Evolutionary conservation across 2,888 invertebrate genomes (phyloP), one percentile per base, ranked within the genome.

Genomic region (Achlya flavicornis): DNA sequence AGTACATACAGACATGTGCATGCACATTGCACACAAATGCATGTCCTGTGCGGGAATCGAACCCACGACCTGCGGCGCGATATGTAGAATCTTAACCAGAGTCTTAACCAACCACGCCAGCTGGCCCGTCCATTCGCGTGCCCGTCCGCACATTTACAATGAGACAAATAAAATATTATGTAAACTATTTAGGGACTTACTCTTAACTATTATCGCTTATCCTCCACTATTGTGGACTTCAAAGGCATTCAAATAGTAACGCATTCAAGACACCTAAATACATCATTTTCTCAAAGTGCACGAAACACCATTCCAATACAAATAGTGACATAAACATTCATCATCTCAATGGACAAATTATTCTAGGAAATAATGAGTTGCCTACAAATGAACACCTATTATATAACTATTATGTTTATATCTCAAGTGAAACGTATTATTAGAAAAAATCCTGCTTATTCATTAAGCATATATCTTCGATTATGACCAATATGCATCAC

Each of bases 291-390:
- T 84, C 82, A 83, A 82, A 87, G 76, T 78, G 83, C 67, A 73
- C 83, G 87, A 85, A 87, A 85, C 84, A 81, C 82, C 77, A 71
- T 72, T 76, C 78, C 80, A 83, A 79, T 80, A 81, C 79, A 79
- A 79, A 73, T 79, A 78, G 77, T 78, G 78, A 79, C 83, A 79
- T 38, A 81, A 78, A 81, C 71, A 81, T 85, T 78, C 76, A 83
- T 86, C 83, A 87, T 83, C 81, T 83, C 83, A 85, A 83, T 87
- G 76, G 81, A 84, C 83, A 86, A 84, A 86, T 84, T 83, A 85
- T 85, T 84, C 78, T 76, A 73, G 77, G 74, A 77, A 80, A 84
- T 83, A 84, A 85, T 75, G 77, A 84, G 76, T 74, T 78, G 79
- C 65, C 76, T 78, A 78, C 76, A 75, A 77, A 80, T 73, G 74